phyloP scores from a whole-genome alignment of 1,140 invertebrate genomes.

The Delia radicum region DNA sequence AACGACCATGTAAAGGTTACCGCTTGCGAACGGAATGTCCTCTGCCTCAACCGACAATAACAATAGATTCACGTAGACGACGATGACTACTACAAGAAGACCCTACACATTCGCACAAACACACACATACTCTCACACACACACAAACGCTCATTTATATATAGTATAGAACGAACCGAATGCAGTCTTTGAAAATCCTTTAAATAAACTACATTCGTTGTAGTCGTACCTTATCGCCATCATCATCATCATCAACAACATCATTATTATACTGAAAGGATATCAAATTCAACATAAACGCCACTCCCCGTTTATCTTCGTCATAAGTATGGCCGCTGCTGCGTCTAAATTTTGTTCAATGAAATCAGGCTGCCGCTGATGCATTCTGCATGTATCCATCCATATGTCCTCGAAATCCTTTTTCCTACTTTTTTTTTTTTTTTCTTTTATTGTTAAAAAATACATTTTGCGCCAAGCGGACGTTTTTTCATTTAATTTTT shows the following conservation, averaged over 20 bases:
- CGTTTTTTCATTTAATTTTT: not conserved
- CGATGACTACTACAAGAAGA: not conserved
- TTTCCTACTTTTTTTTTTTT: not conserved
- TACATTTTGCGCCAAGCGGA: conserved; percentile 33
- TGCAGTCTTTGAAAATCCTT: not conserved
- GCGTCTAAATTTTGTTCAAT: not conserved
- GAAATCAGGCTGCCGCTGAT: not conserved
- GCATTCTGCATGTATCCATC: not conserved
- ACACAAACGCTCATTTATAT: not conserved
- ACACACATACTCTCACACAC: not conserved
- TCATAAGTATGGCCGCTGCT: not conserved
- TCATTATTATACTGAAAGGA: too few relatives aligned
- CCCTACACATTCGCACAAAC: not conserved
- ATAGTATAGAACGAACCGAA: not conserved
- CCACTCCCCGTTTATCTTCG: not conserved
- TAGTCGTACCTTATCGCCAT: not conserved
- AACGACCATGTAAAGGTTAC: conserved; percentile 21
- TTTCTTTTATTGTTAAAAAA: not conserved
- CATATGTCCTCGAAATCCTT: not conserved
- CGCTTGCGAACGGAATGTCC: conserved; percentile 23
- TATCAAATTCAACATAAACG: too few relatives aligned
- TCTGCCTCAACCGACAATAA: conserved; percentile 15
- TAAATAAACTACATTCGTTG: not conserved
- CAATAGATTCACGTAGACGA: not conserved
- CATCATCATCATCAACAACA: too few relatives aligned